These are phyloP conservation scores for Volucella bombylans DNA, from an alignment of 2,888 invertebrate genomes.

Conservation along the genomic window DNA sequence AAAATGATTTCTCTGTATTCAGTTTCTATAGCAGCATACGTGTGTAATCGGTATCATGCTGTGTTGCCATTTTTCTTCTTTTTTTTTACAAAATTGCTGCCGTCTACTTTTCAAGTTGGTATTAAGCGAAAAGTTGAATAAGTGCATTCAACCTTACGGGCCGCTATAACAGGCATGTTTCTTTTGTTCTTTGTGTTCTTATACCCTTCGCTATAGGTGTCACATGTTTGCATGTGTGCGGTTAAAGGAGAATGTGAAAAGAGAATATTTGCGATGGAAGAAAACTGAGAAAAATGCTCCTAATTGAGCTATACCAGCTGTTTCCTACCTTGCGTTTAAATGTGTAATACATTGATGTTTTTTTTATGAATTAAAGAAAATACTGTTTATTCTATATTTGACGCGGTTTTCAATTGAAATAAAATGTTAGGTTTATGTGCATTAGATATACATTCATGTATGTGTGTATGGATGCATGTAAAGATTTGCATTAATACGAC, in stretches of 20 bases:
- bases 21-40: slow-evolving; percentile 31
- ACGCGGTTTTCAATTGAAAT: neutral
- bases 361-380: slow-evolving; percentile 26
- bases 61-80: slow-evolving; percentile 67
- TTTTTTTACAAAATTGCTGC: slow-evolving; percentile 47
- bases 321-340: neutral
- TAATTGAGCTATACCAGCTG: too few relatives aligned
- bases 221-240: slow-evolving; percentile 18
- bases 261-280: neutral
- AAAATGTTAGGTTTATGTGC: neutral
- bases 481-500: neutral
- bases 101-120: neutral
- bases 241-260: slow-evolving; percentile 20
- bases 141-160: slow-evolving; percentile 71
- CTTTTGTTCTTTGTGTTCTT: slow-evolving; percentile 11
- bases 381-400: slow-evolving; percentile 50
- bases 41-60: slow-evolving; percentile 40
- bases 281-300: slow-evolving; percentile 10
- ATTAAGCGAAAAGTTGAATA: slow-evolving; percentile 36
- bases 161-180: slow-evolving; percentile 66
- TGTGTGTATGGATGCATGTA: neutral
- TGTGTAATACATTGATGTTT: slow-evolving; percentile 31
- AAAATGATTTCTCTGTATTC: slow-evolving; percentile 63
- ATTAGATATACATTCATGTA: too few relatives aligned
- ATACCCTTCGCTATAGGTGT: slow-evolving; percentile 8